Base-by-base conservation (phyloP, 1,140 invertebrate species). In the Maconellicoccus hirsutus region DNA sequence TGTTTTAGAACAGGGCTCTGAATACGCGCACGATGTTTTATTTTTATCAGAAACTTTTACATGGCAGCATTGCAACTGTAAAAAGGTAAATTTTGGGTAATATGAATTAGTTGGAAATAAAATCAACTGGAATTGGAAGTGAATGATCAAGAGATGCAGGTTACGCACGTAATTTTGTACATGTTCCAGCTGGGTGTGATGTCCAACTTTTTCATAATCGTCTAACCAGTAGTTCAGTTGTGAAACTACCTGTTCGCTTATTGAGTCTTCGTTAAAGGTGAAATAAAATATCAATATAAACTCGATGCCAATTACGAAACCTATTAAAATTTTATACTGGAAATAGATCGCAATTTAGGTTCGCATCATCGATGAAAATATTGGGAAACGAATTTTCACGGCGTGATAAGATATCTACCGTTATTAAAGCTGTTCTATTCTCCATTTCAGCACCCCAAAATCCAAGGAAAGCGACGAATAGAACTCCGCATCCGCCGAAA, bases 401-500 rank as follows among this genome's bases (percentile, higher is more conserved):
- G n/a, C n/a, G n/a, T n/a, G n/a, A n/a, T n/a, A n/a, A n/a, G n/a
- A n/a, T 38, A 7, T 52, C 3, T 52, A 52, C 42, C 42, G 42
- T 52, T 52, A 52, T 52, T 52, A 52, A 52, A 52, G 42, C 42
- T 8, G 42, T 52, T 16, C 42, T 52, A 19, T 52, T 52, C n/a
- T 52, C 42, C 42, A 52, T 52, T 52, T 52, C 42, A 52, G 42
- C 42, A 16, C 42, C 42, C 42, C 42, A 52, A 52, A 52, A 52
- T 16, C 42, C 42, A 52, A 52, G 42, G n/a, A 52, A 52, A 8
- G n/a, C 42, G 42, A 52, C n/a, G 6, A 52, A 52, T 16, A 52
- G 42, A 3, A 52, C 16, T 52, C 12, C 42, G n/a, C 42, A 52
- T 52, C 42, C 42, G 6, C 42, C 42, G n/a, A 16, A 52, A 8